Conservation (phyloP, 2,888 invertebrate species). For the Phalangium opilio region DNA sequence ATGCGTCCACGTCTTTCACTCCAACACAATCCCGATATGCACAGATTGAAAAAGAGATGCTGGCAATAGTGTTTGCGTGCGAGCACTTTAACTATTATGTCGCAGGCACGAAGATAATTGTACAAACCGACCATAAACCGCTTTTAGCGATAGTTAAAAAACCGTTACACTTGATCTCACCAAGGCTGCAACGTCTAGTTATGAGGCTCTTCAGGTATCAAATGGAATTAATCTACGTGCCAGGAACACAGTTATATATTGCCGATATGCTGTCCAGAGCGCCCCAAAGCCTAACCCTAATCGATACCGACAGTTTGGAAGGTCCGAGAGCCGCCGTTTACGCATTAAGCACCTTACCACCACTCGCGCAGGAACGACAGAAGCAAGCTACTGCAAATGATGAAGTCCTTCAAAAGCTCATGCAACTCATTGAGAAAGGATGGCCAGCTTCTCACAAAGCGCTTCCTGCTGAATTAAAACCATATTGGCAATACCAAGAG, state of each 20-base stretch:
- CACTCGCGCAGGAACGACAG: neutral
- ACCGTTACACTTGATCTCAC: constrained; percentile 25
- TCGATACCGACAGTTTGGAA: neutral
- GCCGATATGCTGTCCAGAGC: constrained; percentile 19
- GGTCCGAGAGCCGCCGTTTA: neutral
- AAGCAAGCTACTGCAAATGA: neutral
- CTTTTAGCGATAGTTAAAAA: too few species aligned
- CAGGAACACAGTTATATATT: constrained; percentile 17
- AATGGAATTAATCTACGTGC: constrained; percentile 3
- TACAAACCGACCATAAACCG: too few species aligned
- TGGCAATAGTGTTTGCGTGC: too few species aligned
- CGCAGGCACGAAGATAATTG: constrained; percentile 10
- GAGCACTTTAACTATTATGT: too few species aligned
- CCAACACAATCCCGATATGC: constrained; percentile 26
- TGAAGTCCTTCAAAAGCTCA: constrained; percentile 2
- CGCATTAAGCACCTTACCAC: neutral
- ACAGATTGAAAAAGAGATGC: constrained; percentile 28
- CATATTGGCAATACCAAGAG: too few species aligned
- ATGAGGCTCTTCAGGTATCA: constrained; percentile 14
- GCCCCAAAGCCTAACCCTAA: neutral
- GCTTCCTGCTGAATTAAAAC: too few species aligned
- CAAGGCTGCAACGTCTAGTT: constrained; percentile 28
- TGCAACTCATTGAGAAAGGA: neutral
- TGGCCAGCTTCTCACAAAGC: too few species aligned
- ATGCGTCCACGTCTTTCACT: constrained; percentile 26